phyloP scores from a whole-genome alignment of 2,888 invertebrate species.

The Hymenopus coronatus region DNA sequence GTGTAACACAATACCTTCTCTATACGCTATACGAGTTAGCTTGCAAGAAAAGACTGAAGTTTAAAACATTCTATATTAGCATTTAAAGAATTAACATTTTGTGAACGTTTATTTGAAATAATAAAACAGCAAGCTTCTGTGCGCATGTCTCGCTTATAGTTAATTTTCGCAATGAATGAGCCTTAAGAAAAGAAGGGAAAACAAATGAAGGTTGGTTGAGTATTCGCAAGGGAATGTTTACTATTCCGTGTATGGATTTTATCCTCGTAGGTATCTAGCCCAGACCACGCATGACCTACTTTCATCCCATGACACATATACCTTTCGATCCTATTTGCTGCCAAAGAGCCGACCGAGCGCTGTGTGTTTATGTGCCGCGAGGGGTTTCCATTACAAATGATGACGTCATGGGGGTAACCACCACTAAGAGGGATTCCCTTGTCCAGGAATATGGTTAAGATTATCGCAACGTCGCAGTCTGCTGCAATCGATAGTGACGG shows the following conservation, averaged over 20 bases:
- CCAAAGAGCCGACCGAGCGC: too few relatives aligned
- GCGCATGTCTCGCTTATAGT: too few relatives aligned
- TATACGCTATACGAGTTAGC: too few relatives aligned
- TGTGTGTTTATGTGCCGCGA: not conserved
- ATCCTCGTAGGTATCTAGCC: too few relatives aligned
- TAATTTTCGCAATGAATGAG: too few relatives aligned
- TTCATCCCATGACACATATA: not conserved
- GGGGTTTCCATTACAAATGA: not conserved
- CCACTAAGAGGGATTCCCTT: not conserved
- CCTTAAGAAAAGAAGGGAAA: not conserved
- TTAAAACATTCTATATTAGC: too few relatives aligned
- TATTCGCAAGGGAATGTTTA: not conserved
- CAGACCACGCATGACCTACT: not conserved
- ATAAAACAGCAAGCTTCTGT: too few relatives aligned
- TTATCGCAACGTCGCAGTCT: not conserved
- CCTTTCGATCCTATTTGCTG: not conserved
- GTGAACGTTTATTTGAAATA: too few relatives aligned
- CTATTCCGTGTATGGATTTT: not conserved
- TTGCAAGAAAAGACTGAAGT: too few relatives aligned
- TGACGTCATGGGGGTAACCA: not conserved
- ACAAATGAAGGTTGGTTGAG: not conserved
- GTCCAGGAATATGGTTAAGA: not conserved
- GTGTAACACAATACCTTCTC: too few relatives aligned
- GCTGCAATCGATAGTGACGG: not conserved
- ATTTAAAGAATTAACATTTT: too few relatives aligned